Base-by-base conservation (phyloP, 30 jellyfish, hydroid and myxozoan genomes). In the Chrysaora quinquecirrha region DNA sequence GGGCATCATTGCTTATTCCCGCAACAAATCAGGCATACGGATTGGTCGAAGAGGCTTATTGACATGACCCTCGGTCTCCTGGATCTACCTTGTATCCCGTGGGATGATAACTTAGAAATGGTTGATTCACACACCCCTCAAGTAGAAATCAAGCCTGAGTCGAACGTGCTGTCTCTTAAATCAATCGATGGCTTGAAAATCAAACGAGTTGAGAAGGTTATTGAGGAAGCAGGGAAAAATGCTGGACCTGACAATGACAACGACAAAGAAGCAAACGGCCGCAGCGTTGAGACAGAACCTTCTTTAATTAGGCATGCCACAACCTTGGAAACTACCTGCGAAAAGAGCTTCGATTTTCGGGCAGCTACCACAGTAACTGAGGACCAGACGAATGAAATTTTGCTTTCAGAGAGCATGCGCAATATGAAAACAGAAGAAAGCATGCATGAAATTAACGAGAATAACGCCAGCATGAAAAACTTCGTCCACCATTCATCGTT, bases 1-100 rank as follows among this genome's bases (percentile, higher is more conserved):
- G 87, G 60, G 58, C 87, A 76, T 34, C 87, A 76, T 30, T 76
- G 87, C 46, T 22, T 76, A 54, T 76, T 76, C 60, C 87, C 78
- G 21, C 87, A 76, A 47, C 76, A 31, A 32, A 76, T 76, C 1
- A 58, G 35, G 58, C 87, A 76, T 69, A 76, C 87, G 48, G 38
- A 76, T 25, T 60, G 63, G 38, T 76, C 87, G 30, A 61, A 56
- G 70, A 67, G 56, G 48, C 87, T 76, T n/a, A 28, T 76, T 31
- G 56, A 76, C 46, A 23, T 76, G 22, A 48, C 87, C 20, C 47
- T 76, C 77, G 60, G 78, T 33, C 71, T 76, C 30, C 54, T 76
- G 21, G 78, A 63, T 33, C 33, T 76, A 35, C 87, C 87, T 32
- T 64, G 23, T 0, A 76, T 76, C 3, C 87, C 87, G 10, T 0